phyloP scores from a whole-genome alignment of 2,888 invertebrate genomes.

The Lapara coniferarum region DNA sequence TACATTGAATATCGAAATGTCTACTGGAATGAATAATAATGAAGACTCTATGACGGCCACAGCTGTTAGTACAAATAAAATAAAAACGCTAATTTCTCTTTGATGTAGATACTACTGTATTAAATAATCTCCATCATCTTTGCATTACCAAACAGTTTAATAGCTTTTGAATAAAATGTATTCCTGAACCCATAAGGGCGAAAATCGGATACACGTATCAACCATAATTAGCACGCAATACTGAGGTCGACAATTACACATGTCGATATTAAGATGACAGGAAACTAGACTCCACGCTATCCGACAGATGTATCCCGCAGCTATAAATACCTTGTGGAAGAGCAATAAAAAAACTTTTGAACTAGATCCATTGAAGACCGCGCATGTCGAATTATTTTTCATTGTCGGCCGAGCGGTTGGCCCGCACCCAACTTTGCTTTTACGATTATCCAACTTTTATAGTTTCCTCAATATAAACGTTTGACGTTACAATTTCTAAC shows the following conservation, averaged over 20 bases:
- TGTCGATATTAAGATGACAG: slow-evolving; percentile 15
- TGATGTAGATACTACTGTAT: not conserved
- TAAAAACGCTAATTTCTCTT: not conserved
- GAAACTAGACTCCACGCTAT: slow-evolving; percentile 36
- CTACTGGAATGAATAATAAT: not conserved
- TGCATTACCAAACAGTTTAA: not conserved
- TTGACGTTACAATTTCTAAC: slow-evolving; percentile 62
- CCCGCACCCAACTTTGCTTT: slow-evolving; percentile 74
- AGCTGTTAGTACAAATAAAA: not conserved
- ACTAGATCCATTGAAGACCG: slow-evolving; percentile 47
- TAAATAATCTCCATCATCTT: not conserved
- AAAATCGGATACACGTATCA: not conserved
- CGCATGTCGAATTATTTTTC: slow-evolving; percentile 76
- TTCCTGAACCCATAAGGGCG: not conserved
- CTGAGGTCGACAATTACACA: slow-evolving; percentile 11
- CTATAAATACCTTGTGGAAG: slow-evolving; percentile 49
- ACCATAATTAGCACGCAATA: not conserved
- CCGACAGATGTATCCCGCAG: slow-evolving; percentile 38
- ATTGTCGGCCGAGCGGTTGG: slow-evolving; percentile 70
- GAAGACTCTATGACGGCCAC: not conserved
- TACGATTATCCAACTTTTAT: slow-evolving; percentile 79
- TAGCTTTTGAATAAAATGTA: not conserved
- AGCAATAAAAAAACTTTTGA: slow-evolving; percentile 52
- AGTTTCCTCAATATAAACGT: slow-evolving; percentile 79
- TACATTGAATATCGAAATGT: too few species aligned